Base-by-base conservation (phyloP, 2,888 invertebrate genomes). In the Drosophila infuscata region DNA sequence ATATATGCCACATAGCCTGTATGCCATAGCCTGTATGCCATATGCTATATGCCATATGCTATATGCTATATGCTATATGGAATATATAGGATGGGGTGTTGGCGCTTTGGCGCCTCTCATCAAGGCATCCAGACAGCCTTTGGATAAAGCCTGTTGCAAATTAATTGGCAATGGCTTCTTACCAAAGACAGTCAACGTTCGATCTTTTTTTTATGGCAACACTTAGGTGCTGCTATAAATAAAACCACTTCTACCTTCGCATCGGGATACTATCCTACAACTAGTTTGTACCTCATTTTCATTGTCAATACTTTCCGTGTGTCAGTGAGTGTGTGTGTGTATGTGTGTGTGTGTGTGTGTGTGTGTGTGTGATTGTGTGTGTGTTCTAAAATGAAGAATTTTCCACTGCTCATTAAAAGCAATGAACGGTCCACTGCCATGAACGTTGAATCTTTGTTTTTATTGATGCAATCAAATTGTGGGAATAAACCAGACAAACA, bases 61-160 rank as follows among this genome's bases (percentile, higher is more conserved):
- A 15, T 29, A 38, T 56, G n/a, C 15, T 4, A 38, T n/a, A 38
- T 38, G 38, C 56, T 41, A 30, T 38, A 56, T 38, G 17, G 36
- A 36, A 38, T 36, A 36, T 66, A 58, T 56, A 54, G 64, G 62
- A 76, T 74, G 78, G 87, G 85, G 89, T 87, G 89, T 87, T 89
- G 88, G 83, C 83, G 80, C 88, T 88, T 87, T 88, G 90, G 90
- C 90, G 87, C 87, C 87, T 88, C 87, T 89, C 88, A 88, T 88
- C 90, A 88, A 76, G 83, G 63, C 62, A 59, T 20, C 80, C 80
- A 89, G 89, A 56, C 56, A 53, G 25, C 59, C 64, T 67, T 86
- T 87, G 85, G 89, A 80, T 87, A 89, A 85, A 84, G 85, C 84
- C 89, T 76, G 82, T 79, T 72, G 80, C 87, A 82, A 86, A 86